Evolutionary conservation across 2,113 vertebrate genomes (phyloP).

Genomic region (Phylloscopus whistleri): DNA sequence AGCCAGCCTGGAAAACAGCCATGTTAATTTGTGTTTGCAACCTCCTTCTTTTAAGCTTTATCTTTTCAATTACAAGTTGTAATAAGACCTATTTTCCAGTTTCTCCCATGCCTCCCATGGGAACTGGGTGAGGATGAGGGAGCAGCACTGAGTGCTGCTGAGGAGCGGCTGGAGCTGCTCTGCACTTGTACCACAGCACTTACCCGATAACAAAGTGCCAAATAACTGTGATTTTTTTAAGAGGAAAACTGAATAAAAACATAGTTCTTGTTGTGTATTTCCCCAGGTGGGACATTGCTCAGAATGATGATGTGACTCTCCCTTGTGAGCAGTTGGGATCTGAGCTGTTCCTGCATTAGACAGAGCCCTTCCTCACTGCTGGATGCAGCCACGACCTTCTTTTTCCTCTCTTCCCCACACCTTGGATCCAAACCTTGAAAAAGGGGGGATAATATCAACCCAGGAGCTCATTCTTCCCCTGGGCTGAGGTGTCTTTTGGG

Average conservation of each 20-base stretch:
- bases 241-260: not conserved
- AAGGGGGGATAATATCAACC: not conserved
- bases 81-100: not conserved
- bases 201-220: not conserved
- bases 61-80: slow-evolving; percentile 53
- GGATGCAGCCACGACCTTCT: not conserved
- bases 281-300: not conserved
- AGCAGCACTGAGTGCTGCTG: not conserved
- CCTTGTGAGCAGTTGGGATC: not conserved
- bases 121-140: not conserved
- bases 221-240: not conserved
- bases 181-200: not conserved
- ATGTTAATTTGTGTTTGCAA: not conserved
- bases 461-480: not conserved
- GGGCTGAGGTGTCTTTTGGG: not conserved
- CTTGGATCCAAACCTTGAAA: not conserved
- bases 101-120: not conserved
- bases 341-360: not conserved
- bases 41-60: slow-evolving; percentile 15
- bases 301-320: not conserved
- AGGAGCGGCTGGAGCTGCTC: not conserved
- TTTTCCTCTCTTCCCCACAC: too few species aligned
- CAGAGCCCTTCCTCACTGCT: not conserved
- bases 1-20: not conserved
- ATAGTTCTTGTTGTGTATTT: not conserved